Evolutionary conservation across 2,113 vertebrate genomes (phyloP).

Genomic region (Vimba vimba): DNA sequence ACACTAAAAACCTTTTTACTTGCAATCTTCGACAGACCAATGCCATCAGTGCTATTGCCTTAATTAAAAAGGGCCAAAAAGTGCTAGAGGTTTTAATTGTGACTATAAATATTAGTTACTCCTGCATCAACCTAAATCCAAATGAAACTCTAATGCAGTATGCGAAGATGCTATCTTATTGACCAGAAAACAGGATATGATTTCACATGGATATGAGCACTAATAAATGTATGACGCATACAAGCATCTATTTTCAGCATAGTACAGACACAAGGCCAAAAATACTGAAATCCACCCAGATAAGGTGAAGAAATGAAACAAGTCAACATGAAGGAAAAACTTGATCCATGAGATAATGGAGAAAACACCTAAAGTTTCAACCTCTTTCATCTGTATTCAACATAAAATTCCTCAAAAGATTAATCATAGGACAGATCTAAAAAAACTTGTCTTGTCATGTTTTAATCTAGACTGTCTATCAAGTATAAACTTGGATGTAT

Average conservation of each 20-base stretch:
- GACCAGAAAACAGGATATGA: slow-evolving; percentile 15
- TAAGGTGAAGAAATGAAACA: slow-evolving; percentile 16
- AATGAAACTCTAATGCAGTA: slow-evolving; percentile 10
- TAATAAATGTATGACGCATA: slow-evolving; percentile 21
- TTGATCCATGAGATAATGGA: slow-evolving; percentile 26
- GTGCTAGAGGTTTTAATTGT: slow-evolving; percentile 39
- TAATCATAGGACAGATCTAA: slow-evolving; percentile 23
- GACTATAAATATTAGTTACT: slow-evolving; percentile 33
- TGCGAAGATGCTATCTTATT: background rate
- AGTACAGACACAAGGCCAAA: slow-evolving; percentile 1
- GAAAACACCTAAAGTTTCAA: background rate
- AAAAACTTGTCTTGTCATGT: slow-evolving; percentile 18
- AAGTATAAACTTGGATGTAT: slow-evolving; percentile 1
- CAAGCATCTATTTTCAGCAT: slow-evolving; percentile 31
- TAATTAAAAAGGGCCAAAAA: slow-evolving; percentile 37
- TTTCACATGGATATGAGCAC: background rate
- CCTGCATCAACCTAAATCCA: slow-evolving; percentile 5
- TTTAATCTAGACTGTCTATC: slow-evolving; percentile 19
- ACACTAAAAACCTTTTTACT: slow-evolving; percentile 42
- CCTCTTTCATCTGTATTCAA: slow-evolving; percentile 34
- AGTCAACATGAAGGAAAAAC: slow-evolving; percentile 21
- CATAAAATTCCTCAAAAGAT: slow-evolving; percentile 21
- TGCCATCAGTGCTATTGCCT: slow-evolving; percentile 36
- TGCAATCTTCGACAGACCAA: slow-evolving; percentile 30
- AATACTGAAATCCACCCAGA: slow-evolving; percentile 20